These are phyloP conservation scores for Ailurus styani DNA, from an alignment of 2,113 vertebrate genomes.

Conservation along the genomic window DNA sequence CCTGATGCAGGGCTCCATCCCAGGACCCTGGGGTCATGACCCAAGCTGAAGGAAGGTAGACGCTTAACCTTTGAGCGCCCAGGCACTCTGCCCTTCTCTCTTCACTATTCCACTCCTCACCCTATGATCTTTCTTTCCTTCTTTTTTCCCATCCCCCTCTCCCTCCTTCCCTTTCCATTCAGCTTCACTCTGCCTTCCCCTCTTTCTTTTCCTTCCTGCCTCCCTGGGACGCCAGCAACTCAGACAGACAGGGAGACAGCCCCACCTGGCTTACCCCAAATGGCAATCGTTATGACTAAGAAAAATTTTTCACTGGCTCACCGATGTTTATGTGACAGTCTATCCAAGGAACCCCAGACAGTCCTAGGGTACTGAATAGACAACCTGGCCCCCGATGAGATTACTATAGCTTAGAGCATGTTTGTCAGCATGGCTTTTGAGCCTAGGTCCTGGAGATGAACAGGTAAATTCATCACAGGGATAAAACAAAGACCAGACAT, in stretches of 20 bases:
- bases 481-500: background rate
- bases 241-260: background rate
- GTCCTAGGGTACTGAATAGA: background rate
- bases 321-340: background rate
- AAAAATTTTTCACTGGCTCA: background rate
- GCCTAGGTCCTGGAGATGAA: background rate
- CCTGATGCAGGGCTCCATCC: background rate
- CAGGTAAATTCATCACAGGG: background rate
- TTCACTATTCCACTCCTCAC: background rate
- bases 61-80: background rate
- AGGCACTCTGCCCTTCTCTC: background rate
- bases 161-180: background rate
- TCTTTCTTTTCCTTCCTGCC: background rate
- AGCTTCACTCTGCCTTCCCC: background rate
- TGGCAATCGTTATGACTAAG: accelerated
- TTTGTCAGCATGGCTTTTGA: background rate
- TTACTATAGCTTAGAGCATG: background rate
- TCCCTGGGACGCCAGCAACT: background rate
- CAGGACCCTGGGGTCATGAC: background rate
- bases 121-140: background rate
- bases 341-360: too few species aligned
- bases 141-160: background rate
- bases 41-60: background rate
- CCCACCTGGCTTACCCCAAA: background rate
- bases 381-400: background rate